phyloP scores from a whole-genome alignment of 1,140 invertebrate genomes.

The Euglossa dilemma region DNA sequence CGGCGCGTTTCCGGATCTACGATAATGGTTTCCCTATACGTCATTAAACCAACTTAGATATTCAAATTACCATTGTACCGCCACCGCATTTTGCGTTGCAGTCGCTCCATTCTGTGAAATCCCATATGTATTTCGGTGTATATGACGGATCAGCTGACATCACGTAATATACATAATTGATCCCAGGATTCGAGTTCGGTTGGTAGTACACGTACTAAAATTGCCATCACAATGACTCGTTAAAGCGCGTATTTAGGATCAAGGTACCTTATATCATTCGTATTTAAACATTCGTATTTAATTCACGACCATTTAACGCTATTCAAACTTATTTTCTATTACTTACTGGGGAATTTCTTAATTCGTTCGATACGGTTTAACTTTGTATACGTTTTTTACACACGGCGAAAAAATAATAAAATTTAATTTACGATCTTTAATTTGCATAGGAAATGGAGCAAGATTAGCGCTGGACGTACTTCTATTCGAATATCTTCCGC shows the following conservation, averaged over 20 bases:
- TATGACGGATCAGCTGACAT: slow-evolving; percentile 66
- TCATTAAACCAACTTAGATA: background rate
- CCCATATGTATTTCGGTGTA: slow-evolving; percentile 81
- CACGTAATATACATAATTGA: slow-evolving; percentile 79
- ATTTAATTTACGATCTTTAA: no score
- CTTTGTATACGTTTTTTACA: no score
- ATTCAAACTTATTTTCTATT: no score
- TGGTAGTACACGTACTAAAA: slow-evolving; percentile 78
- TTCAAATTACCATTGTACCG: slow-evolving; percentile 74
- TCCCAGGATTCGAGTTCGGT: slow-evolving; percentile 74
- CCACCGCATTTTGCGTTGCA: slow-evolving; percentile 81
- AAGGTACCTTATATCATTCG: slow-evolving; percentile 2
- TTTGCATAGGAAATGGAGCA: background rate
- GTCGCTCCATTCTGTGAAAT: slow-evolving; percentile 79
- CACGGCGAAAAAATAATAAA: no score
- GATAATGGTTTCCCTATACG: background rate
- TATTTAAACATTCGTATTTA: background rate
- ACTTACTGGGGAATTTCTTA: no score
- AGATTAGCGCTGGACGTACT: slow-evolving; percentile 47
- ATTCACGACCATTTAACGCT: background rate
- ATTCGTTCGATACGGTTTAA: no score
- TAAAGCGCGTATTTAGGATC: background rate
- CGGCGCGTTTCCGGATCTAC: background rate
- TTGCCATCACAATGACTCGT: background rate
- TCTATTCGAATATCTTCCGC: slow-evolving; percentile 75